These are phyloP conservation scores for Dinocampus coccinellae DNA, from an alignment of 2,888 invertebrate genomes.

Conservation along the genomic window DNA sequence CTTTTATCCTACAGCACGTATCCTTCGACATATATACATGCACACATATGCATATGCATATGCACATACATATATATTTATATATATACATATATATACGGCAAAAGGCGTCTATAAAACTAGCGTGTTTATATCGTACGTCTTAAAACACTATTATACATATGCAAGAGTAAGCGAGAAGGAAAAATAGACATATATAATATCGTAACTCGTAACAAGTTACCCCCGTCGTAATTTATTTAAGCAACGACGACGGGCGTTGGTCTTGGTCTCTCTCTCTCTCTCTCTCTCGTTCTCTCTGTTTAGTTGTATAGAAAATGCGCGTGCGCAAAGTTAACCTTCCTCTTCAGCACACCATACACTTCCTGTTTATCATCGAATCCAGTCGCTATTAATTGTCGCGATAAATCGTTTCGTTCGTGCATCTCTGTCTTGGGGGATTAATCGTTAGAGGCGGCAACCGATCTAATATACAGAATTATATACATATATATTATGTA, in stretches of 20 bases:
- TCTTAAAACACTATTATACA: not conserved
- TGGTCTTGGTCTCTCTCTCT: constrained; percentile 14
- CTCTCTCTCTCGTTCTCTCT: not conserved
- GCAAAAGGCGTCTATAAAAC: constrained; percentile 23
- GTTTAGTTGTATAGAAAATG: constrained; percentile 5
- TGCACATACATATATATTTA: not conserved
- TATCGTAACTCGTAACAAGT: constrained; percentile 36
- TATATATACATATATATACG: constrained; percentile 18
- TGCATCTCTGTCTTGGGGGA: constrained; percentile 45
- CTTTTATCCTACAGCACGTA: constrained; percentile 11
- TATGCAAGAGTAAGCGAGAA: not conserved
- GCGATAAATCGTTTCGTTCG: constrained; percentile 52
- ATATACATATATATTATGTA: not conserved
- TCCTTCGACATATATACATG: constrained; percentile 3
- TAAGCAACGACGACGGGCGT: constrained; percentile 32
- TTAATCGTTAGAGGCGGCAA: constrained; percentile 42
- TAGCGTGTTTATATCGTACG: constrained; percentile 10
- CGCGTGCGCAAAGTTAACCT: constrained; percentile 34
- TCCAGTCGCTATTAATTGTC: constrained; percentile 56
- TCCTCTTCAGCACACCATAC: constrained; percentile 23
- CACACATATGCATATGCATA: too few species aligned
- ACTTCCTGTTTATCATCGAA: constrained; percentile 56
- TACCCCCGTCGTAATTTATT: constrained; percentile 33
- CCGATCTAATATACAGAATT: not conserved
- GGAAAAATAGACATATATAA: constrained; percentile 1